A percentile compares a stretch with the other conserved stretches of the same genome.
These are phyloP conservation scores for Diplosoma virens DNA, from an alignment of 23 tunicate species.

Conservation along the genomic window DNA sequence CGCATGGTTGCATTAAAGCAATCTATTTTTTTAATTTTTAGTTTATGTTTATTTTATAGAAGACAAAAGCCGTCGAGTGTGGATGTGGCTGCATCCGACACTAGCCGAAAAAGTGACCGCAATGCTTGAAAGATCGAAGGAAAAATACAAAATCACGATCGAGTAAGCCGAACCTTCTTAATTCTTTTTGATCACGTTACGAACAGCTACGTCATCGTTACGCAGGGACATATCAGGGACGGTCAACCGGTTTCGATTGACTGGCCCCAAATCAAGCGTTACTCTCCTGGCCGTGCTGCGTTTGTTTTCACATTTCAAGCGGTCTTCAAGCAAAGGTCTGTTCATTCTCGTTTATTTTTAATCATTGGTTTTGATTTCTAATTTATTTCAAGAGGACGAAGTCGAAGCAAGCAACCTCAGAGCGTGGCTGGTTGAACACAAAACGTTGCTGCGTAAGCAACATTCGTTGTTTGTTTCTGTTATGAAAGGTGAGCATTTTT, in stretches of 20 bases:
- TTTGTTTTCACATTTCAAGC: neutral
- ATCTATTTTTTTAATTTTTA: no score
- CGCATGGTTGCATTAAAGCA: no score
- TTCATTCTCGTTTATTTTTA: neutral
- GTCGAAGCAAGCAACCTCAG: neutral
- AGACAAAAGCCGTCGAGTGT: neutral
- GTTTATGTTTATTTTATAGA: neutral
- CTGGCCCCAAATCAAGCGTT: slow-evolving; percentile 83
- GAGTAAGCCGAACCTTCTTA: neutral
- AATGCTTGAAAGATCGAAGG: neutral
- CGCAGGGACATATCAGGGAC: slow-evolving; percentile 48
- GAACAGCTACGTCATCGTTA: neutral
- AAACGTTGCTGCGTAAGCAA: neutral
- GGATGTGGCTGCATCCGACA: slow-evolving; percentile 39
- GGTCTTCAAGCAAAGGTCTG: neutral
- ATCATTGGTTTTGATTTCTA: neutral
- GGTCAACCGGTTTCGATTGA: slow-evolving; percentile 53
- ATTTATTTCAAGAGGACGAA: neutral
- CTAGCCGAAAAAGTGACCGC: neutral
- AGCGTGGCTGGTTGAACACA: slow-evolving; percentile 8
- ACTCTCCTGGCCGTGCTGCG: slow-evolving; percentile 53
- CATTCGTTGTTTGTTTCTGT: neutral
- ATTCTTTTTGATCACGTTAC: neutral
- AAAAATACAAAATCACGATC: neutral
- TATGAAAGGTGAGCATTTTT: slow-evolving; percentile 9